Base-by-base conservation (phyloP, 1,140 invertebrate genomes). In the Zaprionus capensis region DNA sequence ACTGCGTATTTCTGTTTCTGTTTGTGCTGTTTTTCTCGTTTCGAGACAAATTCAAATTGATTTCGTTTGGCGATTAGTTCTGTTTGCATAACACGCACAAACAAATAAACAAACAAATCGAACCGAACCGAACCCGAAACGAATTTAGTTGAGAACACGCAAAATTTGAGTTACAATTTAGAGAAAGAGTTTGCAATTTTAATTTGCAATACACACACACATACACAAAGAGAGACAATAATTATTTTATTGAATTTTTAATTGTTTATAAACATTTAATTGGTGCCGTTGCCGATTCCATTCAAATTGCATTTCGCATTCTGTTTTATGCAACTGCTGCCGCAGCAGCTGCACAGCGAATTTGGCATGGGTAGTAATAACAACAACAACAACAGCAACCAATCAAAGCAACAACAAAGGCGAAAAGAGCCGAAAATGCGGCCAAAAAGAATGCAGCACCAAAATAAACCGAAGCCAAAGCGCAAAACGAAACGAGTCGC, bases 21-120 rank as follows among this genome's bases (percentile, higher is more conserved):
- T 44, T 38, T 22, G 4, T 31, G 41, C 22, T 72, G 17, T 58
- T 57, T 56, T 44, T 34, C 12, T 44, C 14, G 62, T 36, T 63
- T 68, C 58, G 62, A 49, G 34, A 72, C 74, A 17, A 71, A 34
- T 71, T 63, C 73, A 55, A 65, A 71, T 76, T 71, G 34, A 55
- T 71, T 76, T 76, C 61, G 65, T 66, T 76, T 76, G 41, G 63
- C 65, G 51, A 46, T 58, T 58, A 68, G 66, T 78, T 79, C 71
- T 20, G 79, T 90, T 90, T 90, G 85, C 85, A 90, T 90, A 90
- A 88, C 85, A 85, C 81, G 81, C 85, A 84, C 81, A 88, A 74
- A 69, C 69, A 56, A 71, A 84, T 78, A 73, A 62, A 74, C 44
- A 64, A 56, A 28, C 46, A 24, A 24, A 51, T 24, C 46, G 20